Conservation (phyloP, 2,888 invertebrate species). For the Synergus umbraculus region DNA sequence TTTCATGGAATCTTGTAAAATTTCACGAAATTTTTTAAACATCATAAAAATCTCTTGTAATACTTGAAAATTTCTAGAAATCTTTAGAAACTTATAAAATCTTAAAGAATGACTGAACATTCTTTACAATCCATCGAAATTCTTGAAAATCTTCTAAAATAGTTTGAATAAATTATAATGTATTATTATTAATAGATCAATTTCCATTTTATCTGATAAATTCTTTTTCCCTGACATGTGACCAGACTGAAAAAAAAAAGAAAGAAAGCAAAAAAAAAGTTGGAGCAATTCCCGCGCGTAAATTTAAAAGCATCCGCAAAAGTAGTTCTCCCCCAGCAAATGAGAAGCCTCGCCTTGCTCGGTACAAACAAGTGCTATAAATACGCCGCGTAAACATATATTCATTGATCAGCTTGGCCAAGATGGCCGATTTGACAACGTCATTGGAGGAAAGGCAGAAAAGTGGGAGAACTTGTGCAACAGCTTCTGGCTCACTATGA, state of each 20-base stretch:
- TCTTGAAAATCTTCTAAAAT: too few species aligned
- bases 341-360: background rate
- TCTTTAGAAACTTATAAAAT: too few species aligned
- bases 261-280: constrained; percentile 31
- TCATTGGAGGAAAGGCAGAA: constrained; percentile 9
- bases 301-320: constrained; percentile 46
- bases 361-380: constrained; percentile 23
- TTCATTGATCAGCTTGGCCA: constrained; percentile 72
- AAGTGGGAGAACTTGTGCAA: constrained; percentile 43
- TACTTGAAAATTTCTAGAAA: too few species aligned
- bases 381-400: constrained; percentile 58
- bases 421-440: constrained; percentile 62
- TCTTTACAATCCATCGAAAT: too few species aligned
- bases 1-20: too few species aligned
- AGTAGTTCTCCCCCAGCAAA: background rate
- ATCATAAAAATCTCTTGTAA: too few species aligned
- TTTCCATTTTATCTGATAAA: too few species aligned
- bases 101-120: too few species aligned
- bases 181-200: too few species aligned
- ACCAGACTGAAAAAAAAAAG: background rate
- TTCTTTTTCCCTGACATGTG: too few species aligned
- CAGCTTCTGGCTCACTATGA: background rate
- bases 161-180: too few species aligned
- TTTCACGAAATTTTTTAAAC: too few species aligned
- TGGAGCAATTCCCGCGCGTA: constrained; percentile 35